Evolutionary conservation across 2,888 invertebrate genomes (phyloP).

Genomic region (Seira sanloemensis): DNA sequence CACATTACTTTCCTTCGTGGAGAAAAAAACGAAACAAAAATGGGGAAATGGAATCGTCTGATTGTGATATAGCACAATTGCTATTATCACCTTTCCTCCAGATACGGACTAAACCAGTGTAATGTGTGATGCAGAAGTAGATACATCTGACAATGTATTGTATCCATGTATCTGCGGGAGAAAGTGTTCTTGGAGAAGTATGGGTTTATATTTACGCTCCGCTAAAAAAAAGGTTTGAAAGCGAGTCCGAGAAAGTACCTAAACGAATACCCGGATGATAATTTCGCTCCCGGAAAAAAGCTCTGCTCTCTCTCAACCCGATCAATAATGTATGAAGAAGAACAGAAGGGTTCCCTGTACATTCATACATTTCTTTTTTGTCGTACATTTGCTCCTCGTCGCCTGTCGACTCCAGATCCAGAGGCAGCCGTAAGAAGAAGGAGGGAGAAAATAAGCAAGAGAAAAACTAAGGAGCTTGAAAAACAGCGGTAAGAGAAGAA

Average conservation of each 20-base stretch:
- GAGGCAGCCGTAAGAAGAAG: no score
- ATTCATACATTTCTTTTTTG: conserved; percentile 11
- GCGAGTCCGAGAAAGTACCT: background rate
- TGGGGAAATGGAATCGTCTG: background rate
- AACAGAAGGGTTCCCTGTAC: background rate
- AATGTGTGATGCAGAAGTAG: no score
- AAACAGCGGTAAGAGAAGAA: conserved; percentile 8
- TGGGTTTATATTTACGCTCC: no score
- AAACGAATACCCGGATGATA: conserved; percentile 35
- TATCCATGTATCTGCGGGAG: no score
- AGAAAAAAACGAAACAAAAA: conserved; percentile 10
- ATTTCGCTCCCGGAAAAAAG: conserved; percentile 32
- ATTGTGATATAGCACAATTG: conserved; percentile 20
- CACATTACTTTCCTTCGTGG: no score
- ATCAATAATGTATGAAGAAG: conserved; percentile 51
- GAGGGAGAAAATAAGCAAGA: no score
- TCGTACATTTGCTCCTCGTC: conserved; percentile 9
- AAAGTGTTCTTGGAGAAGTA: no score
- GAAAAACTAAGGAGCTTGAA: no score
- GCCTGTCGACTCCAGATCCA: conserved; percentile 24
- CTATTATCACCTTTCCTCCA: conserved; percentile 44
- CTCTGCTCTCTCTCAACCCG: conserved; percentile 17
- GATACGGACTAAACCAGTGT: no score
- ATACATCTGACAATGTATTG: no score
- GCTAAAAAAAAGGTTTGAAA: no score